phyloP scores from a whole-genome alignment of 2,113 vertebrate genomes.

The Plectropomus leopardus region DNA sequence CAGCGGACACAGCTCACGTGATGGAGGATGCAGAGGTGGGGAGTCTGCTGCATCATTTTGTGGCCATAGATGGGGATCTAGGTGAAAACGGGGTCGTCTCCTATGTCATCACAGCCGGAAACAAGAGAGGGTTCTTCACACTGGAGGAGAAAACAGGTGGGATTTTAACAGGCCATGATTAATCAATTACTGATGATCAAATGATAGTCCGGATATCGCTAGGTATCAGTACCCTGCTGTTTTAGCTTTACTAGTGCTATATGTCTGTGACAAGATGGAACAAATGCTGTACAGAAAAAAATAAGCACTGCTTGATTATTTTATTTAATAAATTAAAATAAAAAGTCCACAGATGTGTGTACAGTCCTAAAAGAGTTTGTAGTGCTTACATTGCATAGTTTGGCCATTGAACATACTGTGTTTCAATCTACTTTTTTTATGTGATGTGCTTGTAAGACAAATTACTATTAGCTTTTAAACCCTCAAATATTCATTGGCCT shows the following conservation, averaged over 20 bases:
- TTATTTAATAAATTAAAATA: no score
- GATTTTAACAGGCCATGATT: background rate
- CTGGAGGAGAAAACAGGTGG: slow-evolving; percentile 90
- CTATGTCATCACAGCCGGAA: slow-evolving; percentile 88
- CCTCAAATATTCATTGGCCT: no score
- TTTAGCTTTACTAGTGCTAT: background rate
- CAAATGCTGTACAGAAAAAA: background rate
- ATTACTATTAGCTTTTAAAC: background rate
- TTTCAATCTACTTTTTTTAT: no score
- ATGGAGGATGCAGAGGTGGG: slow-evolving; percentile 88
- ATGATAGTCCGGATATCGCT: background rate
- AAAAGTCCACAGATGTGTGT: no score
- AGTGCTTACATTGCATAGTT: background rate
- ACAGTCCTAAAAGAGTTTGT: no score
- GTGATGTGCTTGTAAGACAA: background rate
- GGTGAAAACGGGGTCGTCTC: slow-evolving; percentile 87
- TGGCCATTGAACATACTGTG: no score
- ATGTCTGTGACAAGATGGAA: background rate
- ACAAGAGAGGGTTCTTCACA: slow-evolving; percentile 84
- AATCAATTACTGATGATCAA: no score
- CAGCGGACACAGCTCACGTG: slow-evolving; percentile 74
- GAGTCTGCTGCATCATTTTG: slow-evolving; percentile 86
- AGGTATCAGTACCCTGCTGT: background rate
- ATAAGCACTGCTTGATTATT: no score
- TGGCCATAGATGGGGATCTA: slow-evolving; percentile 89